phyloP scores from a whole-genome alignment of 2,113 vertebrate species.

The Natator depressus region DNA sequence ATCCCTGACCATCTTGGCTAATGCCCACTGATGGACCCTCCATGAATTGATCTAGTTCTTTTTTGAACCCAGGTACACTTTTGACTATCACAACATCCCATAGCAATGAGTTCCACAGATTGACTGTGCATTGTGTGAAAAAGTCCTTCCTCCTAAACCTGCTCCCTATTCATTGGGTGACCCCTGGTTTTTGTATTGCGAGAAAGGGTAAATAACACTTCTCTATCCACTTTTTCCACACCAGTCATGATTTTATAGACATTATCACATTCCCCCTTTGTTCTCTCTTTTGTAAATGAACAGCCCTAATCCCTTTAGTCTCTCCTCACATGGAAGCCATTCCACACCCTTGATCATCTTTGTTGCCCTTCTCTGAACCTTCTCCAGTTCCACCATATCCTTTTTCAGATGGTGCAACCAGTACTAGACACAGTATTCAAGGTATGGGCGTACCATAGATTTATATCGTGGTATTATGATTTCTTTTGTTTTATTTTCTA shows the following conservation, averaged over 20 bases:
- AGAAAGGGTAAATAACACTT: not conserved
- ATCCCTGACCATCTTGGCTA: not conserved
- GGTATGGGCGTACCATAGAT: not conserved
- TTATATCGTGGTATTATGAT: not conserved
- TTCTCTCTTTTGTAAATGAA: not conserved
- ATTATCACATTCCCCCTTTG: not conserved
- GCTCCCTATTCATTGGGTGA: not conserved
- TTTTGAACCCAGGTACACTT: not conserved
- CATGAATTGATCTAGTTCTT: not conserved
- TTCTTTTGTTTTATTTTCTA: not conserved
- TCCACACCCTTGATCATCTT: not conserved
- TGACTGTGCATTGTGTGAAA: not conserved
- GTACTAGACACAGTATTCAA: not conserved
- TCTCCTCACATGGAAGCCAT: not conserved
- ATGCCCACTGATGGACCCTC: not conserved
- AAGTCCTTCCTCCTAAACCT: not conserved
- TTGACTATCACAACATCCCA: not conserved
- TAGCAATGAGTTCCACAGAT: not conserved
- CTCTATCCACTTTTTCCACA: not conserved
- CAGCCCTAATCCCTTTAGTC: not conserved
- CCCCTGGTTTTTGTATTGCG: not conserved
- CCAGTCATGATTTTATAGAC: too few species aligned
- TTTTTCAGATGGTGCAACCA: not conserved
- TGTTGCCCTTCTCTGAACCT: not conserved
- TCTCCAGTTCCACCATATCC: not conserved